Evolutionary conservation across 1,140 invertebrate genomes (phyloP).

Genomic region (Drosophila simulans): DNA sequence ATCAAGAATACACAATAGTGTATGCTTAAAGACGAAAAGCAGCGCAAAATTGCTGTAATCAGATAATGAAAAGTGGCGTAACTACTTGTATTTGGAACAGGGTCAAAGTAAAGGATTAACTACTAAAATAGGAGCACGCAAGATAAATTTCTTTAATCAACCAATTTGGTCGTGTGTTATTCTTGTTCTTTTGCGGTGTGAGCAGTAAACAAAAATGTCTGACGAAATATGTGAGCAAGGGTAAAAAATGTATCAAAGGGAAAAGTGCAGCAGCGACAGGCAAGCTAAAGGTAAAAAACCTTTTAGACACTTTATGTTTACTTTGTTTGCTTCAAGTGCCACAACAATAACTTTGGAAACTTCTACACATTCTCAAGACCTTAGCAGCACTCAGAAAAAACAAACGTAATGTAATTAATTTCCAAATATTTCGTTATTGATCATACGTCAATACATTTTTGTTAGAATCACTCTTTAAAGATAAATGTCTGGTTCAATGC

Average conservation of each 20-base stretch:
- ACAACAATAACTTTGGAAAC: constrained; percentile 26
- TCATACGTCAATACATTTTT: too few relatives aligned
- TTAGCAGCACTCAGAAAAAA: not conserved
- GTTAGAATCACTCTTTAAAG: not conserved
- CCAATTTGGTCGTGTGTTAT: constrained; percentile 16
- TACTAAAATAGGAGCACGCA: too few relatives aligned
- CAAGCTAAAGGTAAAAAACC: constrained; percentile 37
- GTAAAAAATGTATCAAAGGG: constrained; percentile 55
- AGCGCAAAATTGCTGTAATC: too few relatives aligned
- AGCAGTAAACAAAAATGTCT: constrained; percentile 1
- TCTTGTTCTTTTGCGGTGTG: constrained; percentile 19
- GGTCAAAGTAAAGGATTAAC: too few relatives aligned
- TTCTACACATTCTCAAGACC: not conserved
- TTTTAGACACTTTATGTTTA: constrained; percentile 66
- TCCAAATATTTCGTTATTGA: not conserved
- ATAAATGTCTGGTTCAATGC: not conserved
- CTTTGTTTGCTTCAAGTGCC: constrained; percentile 52
- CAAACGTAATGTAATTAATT: not conserved
- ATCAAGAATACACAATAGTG: constrained; percentile 43
- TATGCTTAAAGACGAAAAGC: constrained; percentile 26
- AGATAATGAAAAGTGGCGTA: constrained; percentile 17
- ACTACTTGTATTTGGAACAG: not conserved
- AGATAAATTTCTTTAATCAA: constrained; percentile 7
- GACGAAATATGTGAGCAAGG: constrained; percentile 56
- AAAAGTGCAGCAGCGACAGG: constrained; percentile 30